phyloP scores from a whole-genome alignment of 2,797 vertebrate genomes.

The Myotis findleyi region DNA sequence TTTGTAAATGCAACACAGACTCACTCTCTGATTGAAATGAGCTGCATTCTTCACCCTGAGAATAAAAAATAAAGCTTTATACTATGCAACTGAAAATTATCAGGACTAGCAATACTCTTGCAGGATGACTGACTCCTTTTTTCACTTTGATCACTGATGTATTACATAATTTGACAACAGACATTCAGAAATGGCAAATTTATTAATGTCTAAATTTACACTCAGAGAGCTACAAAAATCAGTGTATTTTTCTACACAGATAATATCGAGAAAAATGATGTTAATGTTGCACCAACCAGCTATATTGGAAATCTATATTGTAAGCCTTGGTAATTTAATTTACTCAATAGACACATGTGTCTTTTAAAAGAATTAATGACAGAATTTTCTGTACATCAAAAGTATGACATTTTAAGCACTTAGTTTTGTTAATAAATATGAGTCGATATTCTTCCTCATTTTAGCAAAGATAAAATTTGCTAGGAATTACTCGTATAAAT shows the following conservation, averaged over 20 bases:
- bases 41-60: background rate
- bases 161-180: slow-evolving; percentile 19
- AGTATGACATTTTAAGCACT: slow-evolving; percentile 15
- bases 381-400: slow-evolving; percentile 50
- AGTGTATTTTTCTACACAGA: background rate
- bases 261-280: background rate
- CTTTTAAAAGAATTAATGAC: slow-evolving; percentile 56
- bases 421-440: slow-evolving; percentile 53
- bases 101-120: background rate
- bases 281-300: background rate
- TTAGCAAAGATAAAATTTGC: background rate
- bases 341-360: slow-evolving; percentile 13
- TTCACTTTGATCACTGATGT: background rate
- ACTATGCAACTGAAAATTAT: background rate
- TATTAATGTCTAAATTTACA: background rate
- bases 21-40: background rate
- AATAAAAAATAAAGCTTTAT: background rate
- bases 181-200: background rate
- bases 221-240: background rate
- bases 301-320: background rate
- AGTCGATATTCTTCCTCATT: slow-evolving; percentile 7
- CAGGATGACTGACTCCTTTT: background rate
- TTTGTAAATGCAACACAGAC: background rate
- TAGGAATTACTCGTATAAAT: too few species aligned
- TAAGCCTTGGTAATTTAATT: slow-evolving; percentile 52